Percentiles rank a stretch among this genome's conserved stretches.
phyloP scores from a whole-genome alignment of 2,888 invertebrate species.

The Sturmia bella region DNA sequence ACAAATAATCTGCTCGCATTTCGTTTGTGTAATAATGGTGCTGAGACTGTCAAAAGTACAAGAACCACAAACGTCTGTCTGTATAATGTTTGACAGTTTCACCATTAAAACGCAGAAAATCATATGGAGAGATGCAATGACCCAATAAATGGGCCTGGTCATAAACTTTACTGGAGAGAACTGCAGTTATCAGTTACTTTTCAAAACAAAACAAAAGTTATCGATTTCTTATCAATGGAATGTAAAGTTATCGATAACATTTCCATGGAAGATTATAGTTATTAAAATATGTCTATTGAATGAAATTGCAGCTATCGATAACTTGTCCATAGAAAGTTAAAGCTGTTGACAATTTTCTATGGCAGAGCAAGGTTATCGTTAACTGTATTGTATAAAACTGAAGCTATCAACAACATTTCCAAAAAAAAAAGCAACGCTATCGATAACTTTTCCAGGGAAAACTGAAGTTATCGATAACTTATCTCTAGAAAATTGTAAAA shows the following conservation, averaged over 20 bases:
- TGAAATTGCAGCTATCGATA: conserved; percentile 12
- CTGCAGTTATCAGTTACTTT: neutral
- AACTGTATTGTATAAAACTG: neutral
- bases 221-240: neutral
- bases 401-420: neutral
- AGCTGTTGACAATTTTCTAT: too few species aligned
- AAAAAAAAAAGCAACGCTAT: neutral
- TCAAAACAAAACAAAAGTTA: neutral
- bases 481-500: neutral
- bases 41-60: too few species aligned
- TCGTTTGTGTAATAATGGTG: too few species aligned
- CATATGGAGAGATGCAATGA: too few species aligned
- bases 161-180: neutral
- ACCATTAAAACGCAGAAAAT: too few species aligned
- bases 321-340: neutral
- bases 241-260: conserved; percentile 1
- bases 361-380: too few species aligned
- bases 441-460: neutral
- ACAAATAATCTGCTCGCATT: too few species aligned
- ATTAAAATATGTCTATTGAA: too few species aligned
- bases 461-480: neutral
- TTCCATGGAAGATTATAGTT: neutral
- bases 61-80: too few species aligned
- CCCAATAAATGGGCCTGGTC: too few species aligned
- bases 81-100: too few species aligned